Evolutionary conservation across 1,140 invertebrate genomes (phyloP), one percentile per base, ranked within the genome.

Genomic region (Helicorthomorpha holstii): DNA sequence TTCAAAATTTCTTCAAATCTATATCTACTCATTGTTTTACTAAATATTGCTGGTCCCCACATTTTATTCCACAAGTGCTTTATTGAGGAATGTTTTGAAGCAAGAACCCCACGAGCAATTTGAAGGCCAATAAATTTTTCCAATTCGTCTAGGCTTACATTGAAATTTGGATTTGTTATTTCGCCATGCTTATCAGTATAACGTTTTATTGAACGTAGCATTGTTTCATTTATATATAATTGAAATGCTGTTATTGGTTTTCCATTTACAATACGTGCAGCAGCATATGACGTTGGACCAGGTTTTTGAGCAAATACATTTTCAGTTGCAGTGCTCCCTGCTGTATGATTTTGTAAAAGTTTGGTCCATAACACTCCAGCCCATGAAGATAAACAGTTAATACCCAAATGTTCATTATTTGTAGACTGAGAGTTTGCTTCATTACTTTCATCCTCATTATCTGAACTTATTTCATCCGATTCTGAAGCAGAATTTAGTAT

Each of bases 11-110:
- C 22, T 22, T 29, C 7, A 27, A 53, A 53, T 14, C 52, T 19
- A 19, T 34, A 10, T 41, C 48, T 48, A 24, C 3, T 3, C 52
- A 53, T 53, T 49, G 48, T 34, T 41, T 48, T 48, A 16, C 21
- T 19, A 43, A 50, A 53, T 25, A 53, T 16, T 34, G 29, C 29
- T 34, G 29, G 29, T 34, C 29, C 29, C 29, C 29, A 34, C 29
- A 34, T 34, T 34, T 34, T 34, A 34, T 34, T 34, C 29, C 29
- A 34, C 29, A 34, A 34, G 7, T 34, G 29, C 29, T 34, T 34
- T 34, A 16, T 34, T 34, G 29, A 16, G 7, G 29, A 34, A 34
- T 34, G 16, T 34, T 34, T 34, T 34, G 29, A 34, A n/a, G n/a
- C 29, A 34, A 34, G 29, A 34, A 34, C 29, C 16, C 16, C 29